Percentiles rank a stretch among this genome's conserved stretches.
Conservation (phyloP, 2,888 invertebrate species). For the Xestia xanthographa region DNA sequence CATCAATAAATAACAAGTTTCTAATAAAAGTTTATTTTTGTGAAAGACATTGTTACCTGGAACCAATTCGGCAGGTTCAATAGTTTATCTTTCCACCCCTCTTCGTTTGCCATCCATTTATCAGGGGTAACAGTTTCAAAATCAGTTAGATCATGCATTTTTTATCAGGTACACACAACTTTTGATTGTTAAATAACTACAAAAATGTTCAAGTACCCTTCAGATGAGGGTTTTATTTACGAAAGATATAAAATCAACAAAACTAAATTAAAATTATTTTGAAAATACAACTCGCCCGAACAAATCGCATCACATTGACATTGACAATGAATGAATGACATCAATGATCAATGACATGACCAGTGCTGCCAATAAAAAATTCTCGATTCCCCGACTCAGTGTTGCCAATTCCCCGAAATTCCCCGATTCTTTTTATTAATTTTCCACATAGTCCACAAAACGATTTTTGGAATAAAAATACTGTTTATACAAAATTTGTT, state of each 20-base stretch:
- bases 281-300: neutral
- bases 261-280: neutral
- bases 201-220: neutral
- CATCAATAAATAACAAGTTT: conserved; percentile 1
- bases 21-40: neutral
- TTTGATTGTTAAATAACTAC: neutral
- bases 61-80: conserved; percentile 82
- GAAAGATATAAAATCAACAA: neutral
- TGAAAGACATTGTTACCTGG: conserved; percentile 73
- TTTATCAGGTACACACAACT: conserved; percentile 29
- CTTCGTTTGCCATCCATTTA: conserved; percentile 88
- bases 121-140: conserved; percentile 86
- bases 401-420: too few species aligned
- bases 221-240: neutral
- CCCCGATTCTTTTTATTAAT: too few species aligned
- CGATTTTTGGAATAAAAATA: too few species aligned
- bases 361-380: too few species aligned
- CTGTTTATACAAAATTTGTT: too few species aligned
- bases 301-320: conserved; percentile 1
- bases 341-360: too few species aligned
- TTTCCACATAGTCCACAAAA: too few species aligned
- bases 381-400: too few species aligned
- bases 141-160: conserved; percentile 81
- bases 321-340: too few species aligned
- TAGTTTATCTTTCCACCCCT: conserved; percentile 84